Conservation (phyloP, 2,113 vertebrate species). For the Platysternon megacephalum region DNA sequence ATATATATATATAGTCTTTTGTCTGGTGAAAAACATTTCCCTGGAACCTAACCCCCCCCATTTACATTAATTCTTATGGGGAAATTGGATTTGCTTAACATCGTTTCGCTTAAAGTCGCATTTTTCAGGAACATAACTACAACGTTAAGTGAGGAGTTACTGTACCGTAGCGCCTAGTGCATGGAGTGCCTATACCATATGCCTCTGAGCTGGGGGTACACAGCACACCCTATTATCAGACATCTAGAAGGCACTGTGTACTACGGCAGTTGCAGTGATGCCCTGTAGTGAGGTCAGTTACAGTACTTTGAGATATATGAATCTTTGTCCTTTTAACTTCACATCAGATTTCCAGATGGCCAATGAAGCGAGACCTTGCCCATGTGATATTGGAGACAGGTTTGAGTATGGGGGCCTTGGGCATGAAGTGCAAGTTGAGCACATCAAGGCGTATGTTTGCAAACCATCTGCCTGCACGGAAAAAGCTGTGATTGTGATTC, state of each 20-base stretch:
- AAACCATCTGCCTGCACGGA: constrained; percentile 73
- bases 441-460: constrained; percentile 81
- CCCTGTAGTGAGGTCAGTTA: not conserved
- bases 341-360: constrained; percentile 80
- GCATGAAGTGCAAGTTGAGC: constrained; percentile 84
- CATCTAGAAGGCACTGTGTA: not conserved
- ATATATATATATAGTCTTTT: too few species aligned
- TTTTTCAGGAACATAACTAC: too few species aligned
- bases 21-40: too few species aligned
- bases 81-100: too few species aligned
- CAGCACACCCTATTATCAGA: not conserved
- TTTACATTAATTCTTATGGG: too few species aligned
- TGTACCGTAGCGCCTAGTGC: not conserved
- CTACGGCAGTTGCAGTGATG: not conserved
- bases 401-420: constrained; percentile 83
- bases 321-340: constrained; percentile 9
- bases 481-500: constrained; percentile 86
- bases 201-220: not conserved
- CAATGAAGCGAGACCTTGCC: constrained; percentile 87
- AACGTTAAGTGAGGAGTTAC: too few species aligned
- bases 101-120: too few species aligned
- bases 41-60: too few species aligned
- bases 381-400: constrained; percentile 83
- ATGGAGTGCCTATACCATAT: not conserved
- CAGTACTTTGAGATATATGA: not conserved